Percentiles rank a stretch among this genome's conserved stretches.
Evolutionary conservation across 37 sponge, comb jelly and placozoan genomes (phyloP).

Genomic region (Oscarella lobularis): DNA sequence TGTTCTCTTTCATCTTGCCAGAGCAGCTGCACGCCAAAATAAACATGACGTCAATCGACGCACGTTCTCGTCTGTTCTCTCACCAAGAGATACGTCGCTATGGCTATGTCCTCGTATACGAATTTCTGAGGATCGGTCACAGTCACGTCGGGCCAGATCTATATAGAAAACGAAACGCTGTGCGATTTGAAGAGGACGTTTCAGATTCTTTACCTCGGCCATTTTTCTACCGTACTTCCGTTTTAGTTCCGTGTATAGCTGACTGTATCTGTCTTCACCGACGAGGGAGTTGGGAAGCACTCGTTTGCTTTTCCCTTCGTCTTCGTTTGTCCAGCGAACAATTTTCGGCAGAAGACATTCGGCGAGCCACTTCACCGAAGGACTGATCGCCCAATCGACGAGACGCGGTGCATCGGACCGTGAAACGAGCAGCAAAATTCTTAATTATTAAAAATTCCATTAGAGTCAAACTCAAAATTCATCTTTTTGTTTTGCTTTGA

Average conservation of each 20-base stretch:
- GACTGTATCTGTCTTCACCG: conserved; percentile 29
- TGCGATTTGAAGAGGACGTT: too few species aligned
- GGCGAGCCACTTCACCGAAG: conserved; percentile 44
- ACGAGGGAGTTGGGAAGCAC: conserved; percentile 18
- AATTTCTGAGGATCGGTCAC: conserved; percentile 78
- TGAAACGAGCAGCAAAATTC: neutral
- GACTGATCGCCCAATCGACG: neutral
- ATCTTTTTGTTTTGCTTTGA: too few species aligned
- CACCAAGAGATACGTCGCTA: conserved; percentile 87
- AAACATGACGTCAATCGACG: neutral
- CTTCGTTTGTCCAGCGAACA: conserved; percentile 36
- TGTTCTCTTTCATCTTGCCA: conserved; percentile 80
- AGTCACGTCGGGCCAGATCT: conserved; percentile 86
- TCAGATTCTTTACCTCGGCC: conserved; percentile 57
- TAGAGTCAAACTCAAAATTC: too few species aligned
- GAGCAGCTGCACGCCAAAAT: conserved; percentile 37
- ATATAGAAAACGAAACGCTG: too few species aligned
- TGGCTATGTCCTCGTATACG: conserved; percentile 93
- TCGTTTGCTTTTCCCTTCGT: neutral
- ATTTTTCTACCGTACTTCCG: conserved; percentile 60
- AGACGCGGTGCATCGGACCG: neutral
- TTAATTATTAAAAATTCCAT: neutral
- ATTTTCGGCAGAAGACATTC: conserved; percentile 47
- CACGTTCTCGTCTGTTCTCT: too few species aligned
- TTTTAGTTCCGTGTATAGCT: conserved; percentile 52